Evolutionary conservation across 2,113 vertebrate species (phyloP).

Genomic region (Holacanthus passer): DNA sequence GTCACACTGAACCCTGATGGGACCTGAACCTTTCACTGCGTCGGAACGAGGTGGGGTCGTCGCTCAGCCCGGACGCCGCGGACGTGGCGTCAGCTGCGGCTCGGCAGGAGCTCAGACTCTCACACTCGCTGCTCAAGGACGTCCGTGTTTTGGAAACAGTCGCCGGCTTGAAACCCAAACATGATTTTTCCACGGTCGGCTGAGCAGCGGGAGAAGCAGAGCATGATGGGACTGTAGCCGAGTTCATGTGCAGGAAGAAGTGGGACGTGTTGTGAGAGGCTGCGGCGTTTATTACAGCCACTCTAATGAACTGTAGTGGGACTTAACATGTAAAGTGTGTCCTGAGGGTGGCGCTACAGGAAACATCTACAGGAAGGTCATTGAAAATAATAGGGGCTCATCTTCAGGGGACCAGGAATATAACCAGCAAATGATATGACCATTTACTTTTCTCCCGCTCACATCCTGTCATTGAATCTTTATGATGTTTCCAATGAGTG

Average conservation of each 20-base stretch:
- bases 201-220: neutral
- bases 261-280: neutral
- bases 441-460: no score
- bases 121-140: neutral
- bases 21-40: neutral
- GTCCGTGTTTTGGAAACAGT: slow-evolving; percentile 46
- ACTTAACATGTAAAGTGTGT: neutral
- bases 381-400: no score
- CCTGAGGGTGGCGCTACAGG: neutral
- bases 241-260: neutral
- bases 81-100: no score
- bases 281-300: no score
- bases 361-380: no score
- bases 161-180: slow-evolving; percentile 27
- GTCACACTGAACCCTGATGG: neutral
- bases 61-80: no score
- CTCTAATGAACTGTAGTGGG: no score
- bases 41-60: neutral
- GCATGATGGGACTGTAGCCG: slow-evolving; percentile 20
- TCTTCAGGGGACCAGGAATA: no score
- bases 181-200: neutral
- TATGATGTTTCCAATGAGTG: no score
- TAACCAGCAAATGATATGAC: no score
- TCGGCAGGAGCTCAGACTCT: slow-evolving; percentile 7
- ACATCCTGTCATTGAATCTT: no score